Conservation (phyloP, 2,113 vertebrate species). For the Speoplatyrhinus poulsoni region DNA sequence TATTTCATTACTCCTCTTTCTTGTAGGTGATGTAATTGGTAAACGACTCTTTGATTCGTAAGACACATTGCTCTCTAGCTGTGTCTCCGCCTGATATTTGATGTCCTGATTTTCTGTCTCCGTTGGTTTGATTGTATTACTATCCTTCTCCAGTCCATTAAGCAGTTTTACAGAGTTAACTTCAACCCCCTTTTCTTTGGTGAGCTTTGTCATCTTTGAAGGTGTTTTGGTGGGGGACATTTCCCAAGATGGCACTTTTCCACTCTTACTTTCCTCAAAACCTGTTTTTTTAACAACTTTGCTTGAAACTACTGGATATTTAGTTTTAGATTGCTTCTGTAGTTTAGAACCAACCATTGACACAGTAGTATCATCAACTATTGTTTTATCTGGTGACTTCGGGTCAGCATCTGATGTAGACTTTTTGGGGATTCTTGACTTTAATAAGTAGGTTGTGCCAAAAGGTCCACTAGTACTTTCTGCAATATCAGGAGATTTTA, state of each 20-base stretch:
- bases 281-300: slow-evolving; percentile 40
- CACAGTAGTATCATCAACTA: slow-evolving; percentile 5
- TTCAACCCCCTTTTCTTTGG: slow-evolving; percentile 33
- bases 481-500: slow-evolving; percentile 48
- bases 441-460: slow-evolving; percentile 23
- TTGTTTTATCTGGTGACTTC: slow-evolving; percentile 59
- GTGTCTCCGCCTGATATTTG: slow-evolving; percentile 32
- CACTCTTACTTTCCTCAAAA: slow-evolving; percentile 47
- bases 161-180: slow-evolving; percentile 31
- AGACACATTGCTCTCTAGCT: slow-evolving; percentile 36
- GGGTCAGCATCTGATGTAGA: slow-evolving; percentile 45
- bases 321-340: slow-evolving; percentile 44
- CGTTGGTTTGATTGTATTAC: background rate
- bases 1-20: slow-evolving; percentile 37
- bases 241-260: slow-evolving; percentile 22
- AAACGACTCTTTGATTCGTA: slow-evolving; percentile 51
- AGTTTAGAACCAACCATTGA: slow-evolving; percentile 29
- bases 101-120: slow-evolving; percentile 27
- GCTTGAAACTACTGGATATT: slow-evolving; percentile 17
- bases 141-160: slow-evolving; percentile 29
- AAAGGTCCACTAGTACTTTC: slow-evolving; percentile 14
- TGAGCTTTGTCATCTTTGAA: slow-evolving; percentile 16
- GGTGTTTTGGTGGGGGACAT: slow-evolving; percentile 47
- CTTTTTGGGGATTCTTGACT: slow-evolving; percentile 74
- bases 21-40: slow-evolving; percentile 50